Base-by-base conservation (phyloP, 1,140 invertebrate species). In the Drosophila parvula region DNA sequence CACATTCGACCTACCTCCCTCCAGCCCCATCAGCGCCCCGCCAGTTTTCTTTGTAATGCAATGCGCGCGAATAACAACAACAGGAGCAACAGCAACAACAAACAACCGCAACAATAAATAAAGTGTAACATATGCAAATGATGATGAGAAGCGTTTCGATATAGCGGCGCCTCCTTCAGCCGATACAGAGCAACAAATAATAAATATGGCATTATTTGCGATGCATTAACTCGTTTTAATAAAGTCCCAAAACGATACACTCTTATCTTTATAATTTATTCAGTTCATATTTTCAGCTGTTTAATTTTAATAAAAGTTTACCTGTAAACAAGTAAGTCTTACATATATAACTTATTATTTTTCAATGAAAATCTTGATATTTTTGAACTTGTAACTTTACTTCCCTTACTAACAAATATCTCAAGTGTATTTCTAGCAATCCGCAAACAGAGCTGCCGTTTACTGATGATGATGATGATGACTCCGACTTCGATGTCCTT, bases 71-170 rank as follows among this genome's bases (percentile, higher is more conserved):
- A 74, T 69, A 81, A 64, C 30, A 70, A 30, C 32, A 53, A 53
- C 45, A 10, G 45, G 45, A 45, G 43, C n/a, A 36, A 41, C 69
- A 70, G 11, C 48, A 64, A 47, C 53, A 51, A 68, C 53, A 47
- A 60, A 78, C 78, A 77, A 78, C 64, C 53, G 60, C 67, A 78
- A 89, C 80, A 89, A 88, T 89, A 89, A 88, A 88, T 89, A 88
- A 88, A 80, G 63, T 89, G 83, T 89, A 88, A 88, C 83, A 88
- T 88, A 88, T 88, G 83, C 83, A 88, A 88, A 89, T 88, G 83
- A 88, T 89, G 83, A 89, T 88, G 83, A 86, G 83, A 88, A 88
- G 76, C 67, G 60, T 69, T 70, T 67, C 74, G 64, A 86, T 78
- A 81, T 48, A 62, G 51, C 50, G 30, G 28, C 43, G 30, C 41